Base-by-base conservation (phyloP, 2,797 vertebrate species). In the Onychomys arenicola region DNA sequence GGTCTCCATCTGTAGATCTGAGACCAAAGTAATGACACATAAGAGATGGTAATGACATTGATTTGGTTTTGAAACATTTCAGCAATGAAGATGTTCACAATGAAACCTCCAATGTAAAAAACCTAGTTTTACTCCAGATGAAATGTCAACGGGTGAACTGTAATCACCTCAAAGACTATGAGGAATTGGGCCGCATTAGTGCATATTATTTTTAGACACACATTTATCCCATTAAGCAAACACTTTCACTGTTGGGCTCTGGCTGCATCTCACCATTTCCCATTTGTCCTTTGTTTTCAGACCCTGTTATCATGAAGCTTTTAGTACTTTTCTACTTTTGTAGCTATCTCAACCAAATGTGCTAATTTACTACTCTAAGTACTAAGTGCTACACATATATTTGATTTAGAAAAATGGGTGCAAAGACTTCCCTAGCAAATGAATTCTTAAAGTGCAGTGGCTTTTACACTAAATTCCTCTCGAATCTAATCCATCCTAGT, bases 221-320 rank as follows among this genome's bases (percentile, higher is more conserved):
- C 55, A 96, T 95, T 97, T 95, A 93, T 94, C n/a, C 86, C 83
- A 97, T 95, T 97, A 97, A 94, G 82, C 65, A 95, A 96, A 96
- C 43, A 77, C 49, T 92, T 93, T 94, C 59, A 81, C 91, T 92
- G 61, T 86, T 96, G 85, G 65, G 65, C 57, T 94, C 90, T 75
- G 71, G 80, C 94, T 96, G 76, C 77, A 82, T 93, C 46, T 97
- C 78, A 57, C 43, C 57, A 93, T 94, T 96, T 97, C 88, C 40
- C 34, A 91, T 80, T 81, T 86, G 34, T 93, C 84, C 95, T 95
- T 97, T 92, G 14, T 92, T 97, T 97, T 95, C 89, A 96, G 71
- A 96, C 43, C 96, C 67, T 86, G 57, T 96, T 94, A 93, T 92
- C 67, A 90, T 19, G 55, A 97, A 96, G 76, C 43, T 94, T 97